Percentiles rank a stretch among this genome's conserved stretches.
Evolutionary conservation across 2,888 invertebrate species (phyloP).

Genomic region (Chalcosyrphus nemorum): DNA sequence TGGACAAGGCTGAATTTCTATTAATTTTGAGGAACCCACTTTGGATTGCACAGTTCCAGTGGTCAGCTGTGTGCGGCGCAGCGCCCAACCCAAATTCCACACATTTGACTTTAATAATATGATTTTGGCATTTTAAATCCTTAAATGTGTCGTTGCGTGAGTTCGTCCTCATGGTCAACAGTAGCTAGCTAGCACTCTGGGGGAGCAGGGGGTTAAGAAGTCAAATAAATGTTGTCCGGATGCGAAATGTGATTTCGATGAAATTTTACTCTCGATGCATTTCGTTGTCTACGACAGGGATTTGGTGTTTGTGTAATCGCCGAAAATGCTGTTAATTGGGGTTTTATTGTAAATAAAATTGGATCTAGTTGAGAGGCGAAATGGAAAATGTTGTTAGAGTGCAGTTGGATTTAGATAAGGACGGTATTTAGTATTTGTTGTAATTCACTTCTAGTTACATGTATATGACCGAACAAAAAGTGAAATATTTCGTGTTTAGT

Average conservation of each 20-base stretch:
- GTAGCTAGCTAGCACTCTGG: not conserved
- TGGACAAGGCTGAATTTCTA: conserved; percentile 45
- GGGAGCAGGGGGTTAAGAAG: conserved; percentile 9
- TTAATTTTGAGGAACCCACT: conserved; percentile 40
- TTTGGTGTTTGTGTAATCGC: conserved; percentile 19
- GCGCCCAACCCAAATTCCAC: conserved; percentile 12
- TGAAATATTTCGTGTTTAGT: no score
- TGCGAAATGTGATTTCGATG: not conserved
- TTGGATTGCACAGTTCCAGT: not conserved
- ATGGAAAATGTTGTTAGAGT: no score
- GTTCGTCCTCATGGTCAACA: not conserved
- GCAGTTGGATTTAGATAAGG: no score
- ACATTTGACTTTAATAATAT: conserved; percentile 66
- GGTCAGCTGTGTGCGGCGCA: not conserved
- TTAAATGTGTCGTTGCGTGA: conserved; percentile 11
- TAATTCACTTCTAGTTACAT: no score
- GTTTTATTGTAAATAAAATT: conserved; percentile 29
- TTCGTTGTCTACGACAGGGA: not conserved
- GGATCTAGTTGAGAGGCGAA: conserved; percentile 1
- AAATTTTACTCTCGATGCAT: not conserved
- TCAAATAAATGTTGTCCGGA: conserved; percentile 12
- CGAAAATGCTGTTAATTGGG: conserved; percentile 38
- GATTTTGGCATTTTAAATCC: conserved; percentile 35
- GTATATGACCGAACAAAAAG: no score
- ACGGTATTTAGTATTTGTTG: no score